Evolutionary conservation across 2,888 invertebrate species (phyloP).

Genomic region (Merodon equestris): DNA sequence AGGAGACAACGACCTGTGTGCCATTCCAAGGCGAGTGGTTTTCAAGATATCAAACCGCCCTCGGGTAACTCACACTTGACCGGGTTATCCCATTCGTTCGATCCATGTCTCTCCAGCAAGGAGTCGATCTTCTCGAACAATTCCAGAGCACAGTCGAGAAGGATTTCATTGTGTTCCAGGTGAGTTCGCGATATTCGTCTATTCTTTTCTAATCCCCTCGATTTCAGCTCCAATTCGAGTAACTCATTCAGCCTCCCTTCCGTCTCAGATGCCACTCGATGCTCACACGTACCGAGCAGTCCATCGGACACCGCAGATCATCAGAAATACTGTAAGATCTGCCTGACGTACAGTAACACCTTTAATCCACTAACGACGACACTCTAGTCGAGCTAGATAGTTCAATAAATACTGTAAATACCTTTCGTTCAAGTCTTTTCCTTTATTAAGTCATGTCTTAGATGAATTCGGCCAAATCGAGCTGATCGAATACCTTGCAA

Average conservation of each 20-base stretch:
- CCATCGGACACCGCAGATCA: slow-evolving; percentile 69
- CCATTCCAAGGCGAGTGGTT: slow-evolving; percentile 70
- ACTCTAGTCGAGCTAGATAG: slow-evolving; percentile 16
- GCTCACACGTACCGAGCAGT: slow-evolving; percentile 41
- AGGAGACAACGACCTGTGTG: slow-evolving; percentile 75
- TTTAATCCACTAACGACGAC: slow-evolving; percentile 67
- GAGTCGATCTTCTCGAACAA: slow-evolving; percentile 52
- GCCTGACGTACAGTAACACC: slow-evolving; percentile 72
- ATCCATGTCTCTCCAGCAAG: slow-evolving; percentile 32
- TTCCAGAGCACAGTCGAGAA: slow-evolving; percentile 48
- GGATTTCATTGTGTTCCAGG: slow-evolving; percentile 73
- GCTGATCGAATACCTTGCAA: slow-evolving; percentile 75
- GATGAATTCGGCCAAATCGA: slow-evolving; percentile 75
- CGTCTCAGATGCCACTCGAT: slow-evolving; percentile 28
- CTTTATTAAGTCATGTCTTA: slow-evolving; percentile 49
- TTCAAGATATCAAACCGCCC: slow-evolving; percentile 30
- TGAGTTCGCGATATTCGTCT: no score
- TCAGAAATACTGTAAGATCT: slow-evolving; percentile 72
- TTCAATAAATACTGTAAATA: slow-evolving; percentile 42
- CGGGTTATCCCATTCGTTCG: slow-evolving; percentile 5
- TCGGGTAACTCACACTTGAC: slow-evolving; percentile 19
- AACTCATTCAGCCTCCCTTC: slow-evolving; percentile 64
- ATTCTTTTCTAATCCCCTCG: neutral
- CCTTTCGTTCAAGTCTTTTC: slow-evolving; percentile 6
- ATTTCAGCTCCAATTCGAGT: slow-evolving; percentile 69